These are phyloP conservation scores for Oriolus oriolus DNA, from an alignment of 2,113 vertebrate species.

Conservation along the genomic window DNA sequence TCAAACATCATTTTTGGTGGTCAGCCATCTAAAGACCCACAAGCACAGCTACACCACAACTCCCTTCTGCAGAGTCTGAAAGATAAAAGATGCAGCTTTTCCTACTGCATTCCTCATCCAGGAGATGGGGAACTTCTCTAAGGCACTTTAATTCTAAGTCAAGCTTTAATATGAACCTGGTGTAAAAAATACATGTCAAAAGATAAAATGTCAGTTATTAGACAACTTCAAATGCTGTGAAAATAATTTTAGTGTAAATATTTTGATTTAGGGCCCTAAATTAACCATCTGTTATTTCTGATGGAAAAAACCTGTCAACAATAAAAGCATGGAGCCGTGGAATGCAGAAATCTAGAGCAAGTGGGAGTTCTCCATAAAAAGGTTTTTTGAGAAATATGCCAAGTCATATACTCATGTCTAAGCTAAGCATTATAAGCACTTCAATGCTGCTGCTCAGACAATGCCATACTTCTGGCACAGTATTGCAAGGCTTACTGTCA, in stretches of 20 bases:
- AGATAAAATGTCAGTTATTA: neutral
- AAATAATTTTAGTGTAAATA: conserved; percentile 30
- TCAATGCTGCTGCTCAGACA: neutral
- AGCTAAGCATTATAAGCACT: neutral
- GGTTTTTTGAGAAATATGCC: neutral
- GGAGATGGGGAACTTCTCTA: neutral
- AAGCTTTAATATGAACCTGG: neutral
- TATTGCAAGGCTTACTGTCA: neutral
- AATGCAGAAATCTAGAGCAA: neutral
- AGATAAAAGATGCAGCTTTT: neutral
- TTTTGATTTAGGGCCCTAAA: conserved; percentile 18
- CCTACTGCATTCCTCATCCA: neutral
- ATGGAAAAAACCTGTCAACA: neutral
- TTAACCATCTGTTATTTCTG: conserved; percentile 42
- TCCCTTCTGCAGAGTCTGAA: neutral
- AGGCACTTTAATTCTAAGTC: neutral
- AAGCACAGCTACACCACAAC: neutral
- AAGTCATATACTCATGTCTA: neutral
- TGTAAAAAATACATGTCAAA: neutral
- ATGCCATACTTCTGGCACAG: neutral
- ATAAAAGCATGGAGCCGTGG: neutral
- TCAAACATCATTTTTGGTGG: neutral
- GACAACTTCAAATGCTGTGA: conserved; percentile 4
- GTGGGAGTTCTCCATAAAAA: conserved; percentile 4
- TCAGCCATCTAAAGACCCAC: neutral